phyloP scores from a whole-genome alignment of 2,113 vertebrate genomes.

The Callithrix jacchus region DNA sequence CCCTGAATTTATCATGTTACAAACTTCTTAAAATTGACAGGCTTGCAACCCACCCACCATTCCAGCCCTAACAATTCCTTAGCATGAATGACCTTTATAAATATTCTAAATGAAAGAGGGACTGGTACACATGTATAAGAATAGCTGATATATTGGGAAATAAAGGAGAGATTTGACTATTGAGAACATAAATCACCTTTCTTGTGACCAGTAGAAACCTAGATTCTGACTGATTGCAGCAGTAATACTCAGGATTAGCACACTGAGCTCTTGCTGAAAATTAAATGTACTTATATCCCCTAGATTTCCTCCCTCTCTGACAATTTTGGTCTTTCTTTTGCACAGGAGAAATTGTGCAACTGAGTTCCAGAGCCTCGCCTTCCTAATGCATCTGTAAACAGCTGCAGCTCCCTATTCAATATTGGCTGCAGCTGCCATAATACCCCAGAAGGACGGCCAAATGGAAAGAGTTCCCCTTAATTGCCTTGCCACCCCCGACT shows the following conservation, averaged over 20 bases:
- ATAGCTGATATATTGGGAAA: neutral
- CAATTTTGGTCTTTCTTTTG: constrained; percentile 71
- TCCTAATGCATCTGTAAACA: constrained; percentile 79
- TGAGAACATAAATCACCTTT: neutral
- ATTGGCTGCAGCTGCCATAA: constrained; percentile 74
- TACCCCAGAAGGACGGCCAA: constrained; percentile 70
- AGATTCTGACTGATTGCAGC: neutral
- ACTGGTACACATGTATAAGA: neutral
- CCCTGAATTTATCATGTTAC: neutral
- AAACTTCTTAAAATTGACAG: neutral
- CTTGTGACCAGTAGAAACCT: neutral
- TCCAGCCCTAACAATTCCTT: neutral
- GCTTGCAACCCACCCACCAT: neutral
- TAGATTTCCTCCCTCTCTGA: constrained; percentile 25
- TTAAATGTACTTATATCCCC: constrained; percentile 61
- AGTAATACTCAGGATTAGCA: constrained; percentile 10
- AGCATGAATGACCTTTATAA: neutral
- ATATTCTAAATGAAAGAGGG: neutral
- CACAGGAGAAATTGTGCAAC: constrained; percentile 69
- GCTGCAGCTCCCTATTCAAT: constrained; percentile 74
- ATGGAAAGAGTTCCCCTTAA: constrained; percentile 69
- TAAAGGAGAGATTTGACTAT: neutral
- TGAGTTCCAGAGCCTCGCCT: constrained; percentile 69
- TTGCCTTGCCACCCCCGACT: constrained; percentile 60
- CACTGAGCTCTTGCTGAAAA: constrained; percentile 47